Percentiles rank a stretch among this genome's conserved stretches.
Evolutionary conservation across 23 tunicate genomes (phyloP).

Genomic region (Trididemnum clinides): DNA sequence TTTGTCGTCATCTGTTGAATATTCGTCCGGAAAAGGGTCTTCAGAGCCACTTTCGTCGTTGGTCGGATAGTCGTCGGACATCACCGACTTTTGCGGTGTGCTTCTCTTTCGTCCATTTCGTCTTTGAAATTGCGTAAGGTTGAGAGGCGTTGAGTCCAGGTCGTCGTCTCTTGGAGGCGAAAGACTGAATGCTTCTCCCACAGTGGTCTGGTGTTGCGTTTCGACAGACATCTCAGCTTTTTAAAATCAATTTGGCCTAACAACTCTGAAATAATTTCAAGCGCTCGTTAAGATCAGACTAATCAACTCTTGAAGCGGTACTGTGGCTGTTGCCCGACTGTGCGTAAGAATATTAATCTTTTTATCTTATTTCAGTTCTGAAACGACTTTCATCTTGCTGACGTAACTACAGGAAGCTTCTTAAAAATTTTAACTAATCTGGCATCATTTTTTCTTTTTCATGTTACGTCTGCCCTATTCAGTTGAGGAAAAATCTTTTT

Average conservation of each 20-base stretch:
- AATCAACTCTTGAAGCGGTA: too few relatives aligned
- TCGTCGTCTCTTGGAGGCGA: neutral
- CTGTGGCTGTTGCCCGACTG: too few relatives aligned
- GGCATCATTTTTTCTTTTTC: too few relatives aligned
- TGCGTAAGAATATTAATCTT: too few relatives aligned
- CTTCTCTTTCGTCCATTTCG: conserved; percentile 53
- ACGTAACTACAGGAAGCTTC: too few relatives aligned
- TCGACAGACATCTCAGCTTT: conserved; percentile 39
- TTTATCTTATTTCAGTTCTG: too few relatives aligned
- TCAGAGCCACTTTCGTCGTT: conserved; percentile 21
- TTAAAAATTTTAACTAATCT: neutral
- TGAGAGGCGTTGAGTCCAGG: conserved; percentile 47
- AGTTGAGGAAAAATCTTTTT: too few relatives aligned
- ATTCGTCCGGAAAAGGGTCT: conserved; percentile 23
- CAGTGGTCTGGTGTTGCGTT: conserved; percentile 25
- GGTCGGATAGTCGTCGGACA: neutral
- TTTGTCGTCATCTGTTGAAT: conserved; percentile 13
- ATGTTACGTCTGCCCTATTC: too few relatives aligned
- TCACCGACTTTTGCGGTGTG: conserved; percentile 44
- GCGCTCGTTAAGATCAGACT: neutral
- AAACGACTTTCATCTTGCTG: too few relatives aligned
- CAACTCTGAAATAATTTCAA: too few relatives aligned
- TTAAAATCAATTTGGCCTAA: neutral
- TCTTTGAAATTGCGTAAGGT: conserved; percentile 57
- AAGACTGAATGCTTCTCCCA: conserved; percentile 26